Evolutionary conservation across 2,888 invertebrate genomes (phyloP).

Genomic region (Synanthedon tipuliformis): DNA sequence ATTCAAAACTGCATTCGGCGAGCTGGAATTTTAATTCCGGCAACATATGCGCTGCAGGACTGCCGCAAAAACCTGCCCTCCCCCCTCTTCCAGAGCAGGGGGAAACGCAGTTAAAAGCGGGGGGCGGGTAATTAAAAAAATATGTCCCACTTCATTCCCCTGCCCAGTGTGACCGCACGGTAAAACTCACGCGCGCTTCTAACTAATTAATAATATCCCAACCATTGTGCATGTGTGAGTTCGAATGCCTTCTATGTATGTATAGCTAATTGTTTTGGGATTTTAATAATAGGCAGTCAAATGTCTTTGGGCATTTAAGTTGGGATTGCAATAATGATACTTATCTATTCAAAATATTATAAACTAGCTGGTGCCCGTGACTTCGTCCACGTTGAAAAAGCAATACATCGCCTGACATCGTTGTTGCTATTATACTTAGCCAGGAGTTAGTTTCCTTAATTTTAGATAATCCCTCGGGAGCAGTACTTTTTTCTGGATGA

Average conservation of each 20-base stretch:
- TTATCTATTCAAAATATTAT: too few relatives aligned
- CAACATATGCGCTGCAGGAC: slow-evolving; percentile 48
- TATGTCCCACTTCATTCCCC: slow-evolving; percentile 62
- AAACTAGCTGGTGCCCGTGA: too few relatives aligned
- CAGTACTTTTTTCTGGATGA: too few relatives aligned
- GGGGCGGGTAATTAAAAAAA: slow-evolving; percentile 59
- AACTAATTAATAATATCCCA: slow-evolving; percentile 51
- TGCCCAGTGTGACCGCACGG: slow-evolving; percentile 36
- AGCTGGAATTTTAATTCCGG: slow-evolving; percentile 59
- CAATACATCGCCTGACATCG: too few relatives aligned
- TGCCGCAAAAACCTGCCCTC: slow-evolving; percentile 5
- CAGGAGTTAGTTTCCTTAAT: too few relatives aligned
- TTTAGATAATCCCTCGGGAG: too few relatives aligned
- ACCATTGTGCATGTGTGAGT: slow-evolving; percentile 1
- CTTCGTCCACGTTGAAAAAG: too few relatives aligned
- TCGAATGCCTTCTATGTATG: slow-evolving; percentile 8
- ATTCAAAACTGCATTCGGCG: slow-evolving; percentile 48
- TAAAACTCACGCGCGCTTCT: slow-evolving; percentile 22
- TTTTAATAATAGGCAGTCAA: slow-evolving; percentile 37
- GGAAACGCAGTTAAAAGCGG: neutral
- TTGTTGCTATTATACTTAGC: too few relatives aligned
- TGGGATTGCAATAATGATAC: too few relatives aligned
- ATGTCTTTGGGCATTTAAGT: too few relatives aligned
- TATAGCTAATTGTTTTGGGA: slow-evolving; percentile 33
- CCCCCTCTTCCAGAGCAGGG: neutral